Conservation (phyloP, 2,797 vertebrate genomes). For the Neoniphon sammara region DNA sequence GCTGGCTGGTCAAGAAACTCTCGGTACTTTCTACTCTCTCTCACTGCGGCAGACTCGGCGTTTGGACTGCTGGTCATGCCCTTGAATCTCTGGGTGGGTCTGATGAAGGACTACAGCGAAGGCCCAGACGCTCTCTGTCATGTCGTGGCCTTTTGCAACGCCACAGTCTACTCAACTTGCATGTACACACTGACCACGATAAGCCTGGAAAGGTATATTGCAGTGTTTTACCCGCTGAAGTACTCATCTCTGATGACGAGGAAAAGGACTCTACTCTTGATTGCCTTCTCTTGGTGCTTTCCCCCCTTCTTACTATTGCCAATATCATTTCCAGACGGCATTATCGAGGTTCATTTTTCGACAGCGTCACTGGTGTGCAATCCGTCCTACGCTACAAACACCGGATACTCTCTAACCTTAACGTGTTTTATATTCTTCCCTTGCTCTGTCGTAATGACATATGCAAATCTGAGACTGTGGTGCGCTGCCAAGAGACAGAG, state of each 20-base stretch:
- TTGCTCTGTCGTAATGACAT: conserved; percentile 86
- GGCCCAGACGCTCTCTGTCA: conserved; percentile 84
- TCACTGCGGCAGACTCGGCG: conserved; percentile 85
- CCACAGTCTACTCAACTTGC: conserved; percentile 86
- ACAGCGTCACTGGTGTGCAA: conserved; percentile 87
- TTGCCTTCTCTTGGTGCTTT: conserved; percentile 86
- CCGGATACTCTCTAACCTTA: conserved; percentile 82
- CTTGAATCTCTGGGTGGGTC: conserved; percentile 85
- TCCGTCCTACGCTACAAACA: conserved; percentile 86
- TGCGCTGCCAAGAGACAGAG: conserved; percentile 84
- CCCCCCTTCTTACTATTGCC: conserved; percentile 83
- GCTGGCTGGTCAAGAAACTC: conserved; percentile 88
- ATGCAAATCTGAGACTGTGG: conserved; percentile 87
- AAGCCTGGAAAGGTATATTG: conserved; percentile 86
- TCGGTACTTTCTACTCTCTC: conserved; percentile 85
- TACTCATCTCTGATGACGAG: conserved; percentile 83
- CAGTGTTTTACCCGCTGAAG: conserved; percentile 86
- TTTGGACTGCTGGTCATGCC: conserved; percentile 87
- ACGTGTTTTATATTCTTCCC: conserved; percentile 88
- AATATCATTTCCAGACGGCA: conserved; percentile 81
- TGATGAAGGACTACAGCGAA: conserved; percentile 79
- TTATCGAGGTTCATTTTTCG: conserved; percentile 87
- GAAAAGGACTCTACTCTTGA: conserved; percentile 78
- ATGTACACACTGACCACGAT: conserved; percentile 87
- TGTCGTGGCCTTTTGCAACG: conserved; percentile 85